Evolutionary conservation across 2,113 vertebrate genomes (phyloP).

Genomic region (Thamnaconus septentrionalis): DNA sequence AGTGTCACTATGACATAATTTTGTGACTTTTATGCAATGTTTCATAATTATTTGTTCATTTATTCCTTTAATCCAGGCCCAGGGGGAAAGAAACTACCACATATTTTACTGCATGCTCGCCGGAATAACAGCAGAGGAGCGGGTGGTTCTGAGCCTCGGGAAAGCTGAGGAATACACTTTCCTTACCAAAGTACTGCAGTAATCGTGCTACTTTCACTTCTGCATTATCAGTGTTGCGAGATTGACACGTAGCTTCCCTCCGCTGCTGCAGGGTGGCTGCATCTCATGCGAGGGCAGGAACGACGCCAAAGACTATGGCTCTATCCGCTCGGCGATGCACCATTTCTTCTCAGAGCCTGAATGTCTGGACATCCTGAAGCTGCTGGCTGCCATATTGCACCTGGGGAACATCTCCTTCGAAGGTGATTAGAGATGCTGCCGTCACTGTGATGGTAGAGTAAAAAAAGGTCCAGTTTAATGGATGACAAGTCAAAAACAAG

Average conservation of each 20-base stretch:
- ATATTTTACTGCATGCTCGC: constrained; percentile 93
- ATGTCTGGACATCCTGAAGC: constrained; percentile 84
- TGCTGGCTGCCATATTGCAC: constrained; percentile 90
- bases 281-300: constrained; percentile 76
- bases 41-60: no score
- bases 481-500: no score
- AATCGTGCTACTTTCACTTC: neutral
- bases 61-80: constrained; percentile 72
- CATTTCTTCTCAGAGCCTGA: constrained; percentile 88
- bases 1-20: neutral
- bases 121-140: constrained; percentile 85
- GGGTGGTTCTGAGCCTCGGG: constrained; percentile 78
- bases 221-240: neutral
- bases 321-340: constrained; percentile 85
- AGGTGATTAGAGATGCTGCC: constrained; percentile 65
- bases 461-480: no score
- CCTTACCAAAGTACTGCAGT: constrained; percentile 81
- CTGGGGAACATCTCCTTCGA: constrained; percentile 88
- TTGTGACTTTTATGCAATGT: no score
- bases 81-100: constrained; percentile 91
- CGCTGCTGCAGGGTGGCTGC: constrained; percentile 79
- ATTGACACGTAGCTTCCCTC: neutral
- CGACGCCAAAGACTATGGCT: constrained; percentile 80
- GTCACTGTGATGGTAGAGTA: no score
- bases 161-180: constrained; percentile 83